Evolutionary conservation across 2,113 vertebrate genomes (phyloP).

Genomic region (Elephas maximus): DNA sequence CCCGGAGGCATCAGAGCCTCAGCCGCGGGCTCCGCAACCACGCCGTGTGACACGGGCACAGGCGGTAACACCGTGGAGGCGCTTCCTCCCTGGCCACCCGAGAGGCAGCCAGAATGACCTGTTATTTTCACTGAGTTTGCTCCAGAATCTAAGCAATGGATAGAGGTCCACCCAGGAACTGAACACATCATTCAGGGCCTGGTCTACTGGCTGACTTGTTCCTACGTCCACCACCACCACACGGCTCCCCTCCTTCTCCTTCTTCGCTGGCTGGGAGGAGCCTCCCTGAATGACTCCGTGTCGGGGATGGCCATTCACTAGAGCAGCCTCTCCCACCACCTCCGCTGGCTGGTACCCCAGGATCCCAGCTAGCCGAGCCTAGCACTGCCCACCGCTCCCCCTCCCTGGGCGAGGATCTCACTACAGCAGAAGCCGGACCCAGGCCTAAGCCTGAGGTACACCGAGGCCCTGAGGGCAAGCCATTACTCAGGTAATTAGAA

Average conservation of each 20-base stretch:
- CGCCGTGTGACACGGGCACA: too few relatives aligned
- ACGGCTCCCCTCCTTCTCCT: too few relatives aligned
- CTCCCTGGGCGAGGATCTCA: background rate
- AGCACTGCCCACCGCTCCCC: background rate
- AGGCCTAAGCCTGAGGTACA: background rate
- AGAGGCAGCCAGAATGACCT: background rate
- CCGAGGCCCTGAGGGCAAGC: background rate
- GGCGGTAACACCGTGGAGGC: background rate
- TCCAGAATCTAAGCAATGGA: background rate
- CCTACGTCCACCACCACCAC: background rate
- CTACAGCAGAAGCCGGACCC: background rate
- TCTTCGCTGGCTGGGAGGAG: background rate
- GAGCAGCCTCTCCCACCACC: background rate
- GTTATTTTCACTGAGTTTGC: background rate
- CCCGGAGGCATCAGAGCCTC: too few relatives aligned
- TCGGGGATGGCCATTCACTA: background rate
- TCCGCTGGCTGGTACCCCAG: background rate
- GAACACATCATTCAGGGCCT: background rate
- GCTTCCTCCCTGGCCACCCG: background rate
- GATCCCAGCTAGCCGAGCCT: background rate
- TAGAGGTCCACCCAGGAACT: background rate
- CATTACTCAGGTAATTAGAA: background rate
- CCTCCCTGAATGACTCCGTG: background rate
- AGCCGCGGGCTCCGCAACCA: too few relatives aligned
- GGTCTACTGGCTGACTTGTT: background rate